Conservation (phyloP, 2,888 invertebrate genomes). For the Hetaerina titia region DNA sequence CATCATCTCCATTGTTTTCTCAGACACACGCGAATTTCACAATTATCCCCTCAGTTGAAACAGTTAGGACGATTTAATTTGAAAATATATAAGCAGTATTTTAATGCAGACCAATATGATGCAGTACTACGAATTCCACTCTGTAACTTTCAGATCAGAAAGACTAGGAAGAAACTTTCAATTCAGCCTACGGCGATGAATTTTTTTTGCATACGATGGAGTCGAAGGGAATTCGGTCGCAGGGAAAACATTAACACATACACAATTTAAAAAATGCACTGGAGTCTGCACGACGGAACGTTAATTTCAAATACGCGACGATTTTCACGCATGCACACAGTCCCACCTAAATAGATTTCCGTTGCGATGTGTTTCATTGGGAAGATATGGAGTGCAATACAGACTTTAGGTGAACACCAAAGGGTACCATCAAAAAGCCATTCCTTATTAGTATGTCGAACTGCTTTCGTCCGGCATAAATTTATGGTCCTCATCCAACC, state of each 20-base stretch:
- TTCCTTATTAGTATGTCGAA: neutral
- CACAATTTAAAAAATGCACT: neutral
- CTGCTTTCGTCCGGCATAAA: neutral
- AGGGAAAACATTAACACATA: neutral
- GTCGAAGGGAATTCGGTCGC: neutral
- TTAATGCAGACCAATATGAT: neutral
- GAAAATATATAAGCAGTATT: slow-evolving; percentile 2
- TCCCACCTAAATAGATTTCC: neutral
- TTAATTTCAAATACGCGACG: neutral
- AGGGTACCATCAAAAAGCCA: neutral
- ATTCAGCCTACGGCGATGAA: neutral
- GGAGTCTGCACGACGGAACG: neutral
- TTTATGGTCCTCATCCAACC: neutral
- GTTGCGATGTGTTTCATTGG: neutral
- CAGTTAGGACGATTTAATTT: neutral
- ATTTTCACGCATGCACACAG: neutral
- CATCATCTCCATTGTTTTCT: neutral
- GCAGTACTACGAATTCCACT: neutral
- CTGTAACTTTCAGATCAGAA: neutral
- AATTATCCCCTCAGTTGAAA: neutral
- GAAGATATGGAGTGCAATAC: slow-evolving; percentile 47
- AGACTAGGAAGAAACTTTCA: neutral
- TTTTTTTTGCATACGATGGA: neutral
- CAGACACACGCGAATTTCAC: neutral
- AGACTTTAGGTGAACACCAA: slow-evolving; percentile 38